A percentile compares a stretch with the other conserved stretches of the same genome.
These are phyloP conservation scores for Fulmarus glacialis DNA, from an alignment of 2,113 vertebrate species.

Conservation along the genomic window DNA sequence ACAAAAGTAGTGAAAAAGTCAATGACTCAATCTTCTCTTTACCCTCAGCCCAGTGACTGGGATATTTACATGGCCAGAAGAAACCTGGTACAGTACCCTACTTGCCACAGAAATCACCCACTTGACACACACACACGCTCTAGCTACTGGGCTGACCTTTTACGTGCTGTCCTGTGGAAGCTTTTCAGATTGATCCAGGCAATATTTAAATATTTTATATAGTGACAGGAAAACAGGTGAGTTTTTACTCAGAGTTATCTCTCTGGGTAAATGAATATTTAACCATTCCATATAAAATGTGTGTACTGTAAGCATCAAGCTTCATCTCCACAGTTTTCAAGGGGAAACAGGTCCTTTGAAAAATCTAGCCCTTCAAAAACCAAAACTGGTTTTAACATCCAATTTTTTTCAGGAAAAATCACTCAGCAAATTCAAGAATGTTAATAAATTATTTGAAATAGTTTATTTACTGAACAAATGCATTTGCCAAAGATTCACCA, in stretches of 20 bases:
- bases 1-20: background rate
- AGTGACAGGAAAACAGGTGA: background rate
- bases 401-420: background rate
- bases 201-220: background rate
- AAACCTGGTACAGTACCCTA: background rate
- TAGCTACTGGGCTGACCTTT: background rate
- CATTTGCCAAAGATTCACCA: background rate
- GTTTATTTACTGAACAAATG: background rate
- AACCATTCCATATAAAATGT: background rate
- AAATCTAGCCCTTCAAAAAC: background rate
- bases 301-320: background rate
- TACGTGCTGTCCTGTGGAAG: background rate
- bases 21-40: background rate
- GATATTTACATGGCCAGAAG: background rate
- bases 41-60: background rate
- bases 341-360: background rate
- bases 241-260: background rate
- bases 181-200: background rate
- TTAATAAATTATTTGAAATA: background rate
- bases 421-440: background rate
- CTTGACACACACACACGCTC: fast-evolving
- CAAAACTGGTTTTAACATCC: background rate
- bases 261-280: background rate
- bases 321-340: background rate
- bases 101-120: background rate